Evolutionary conservation across 2,797 vertebrate species (phyloP).

Genomic region (Eospalax fontanierii): DNA sequence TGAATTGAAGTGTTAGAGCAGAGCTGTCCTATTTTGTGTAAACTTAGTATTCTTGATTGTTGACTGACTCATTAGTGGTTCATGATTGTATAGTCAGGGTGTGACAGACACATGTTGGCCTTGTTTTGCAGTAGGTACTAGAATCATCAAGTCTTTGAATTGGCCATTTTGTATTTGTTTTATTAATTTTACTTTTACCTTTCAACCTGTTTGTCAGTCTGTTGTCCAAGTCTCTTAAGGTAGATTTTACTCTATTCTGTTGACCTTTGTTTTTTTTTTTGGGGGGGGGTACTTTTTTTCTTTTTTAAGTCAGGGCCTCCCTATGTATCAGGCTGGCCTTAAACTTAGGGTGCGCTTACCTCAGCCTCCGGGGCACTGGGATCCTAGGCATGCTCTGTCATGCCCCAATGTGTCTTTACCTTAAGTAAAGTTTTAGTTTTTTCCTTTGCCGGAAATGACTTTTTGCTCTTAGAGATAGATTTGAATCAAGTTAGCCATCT

Average conservation of each 20-base stretch:
- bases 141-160: background rate
- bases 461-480: slow-evolving; percentile 58
- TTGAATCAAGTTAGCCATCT: slow-evolving; percentile 22
- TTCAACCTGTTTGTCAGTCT: background rate
- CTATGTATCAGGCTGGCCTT: background rate
- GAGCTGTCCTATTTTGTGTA: slow-evolving; percentile 17
- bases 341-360: background rate
- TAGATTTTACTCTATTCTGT: background rate
- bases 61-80: slow-evolving; percentile 11
- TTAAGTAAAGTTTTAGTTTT: slow-evolving; percentile 62
- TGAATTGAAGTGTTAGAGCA: slow-evolving; percentile 20
- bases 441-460: slow-evolving; percentile 46
- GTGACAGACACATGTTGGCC: background rate
- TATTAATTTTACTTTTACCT: slow-evolving; percentile 55
- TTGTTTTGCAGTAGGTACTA: slow-evolving; percentile 13
- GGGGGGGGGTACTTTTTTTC: background rate
- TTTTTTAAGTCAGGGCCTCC: background rate
- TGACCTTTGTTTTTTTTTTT: slow-evolving; percentile 26
- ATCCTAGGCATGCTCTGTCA: background rate
- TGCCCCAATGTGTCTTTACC: background rate
- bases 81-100: background rate
- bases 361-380: background rate
- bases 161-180: slow-evolving; percentile 68
- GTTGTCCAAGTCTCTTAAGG: background rate
- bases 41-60: slow-evolving; percentile 9